Conservation (phyloP, 2,888 invertebrate species). For the Pseudococcus jackbeardsleyi region DNA sequence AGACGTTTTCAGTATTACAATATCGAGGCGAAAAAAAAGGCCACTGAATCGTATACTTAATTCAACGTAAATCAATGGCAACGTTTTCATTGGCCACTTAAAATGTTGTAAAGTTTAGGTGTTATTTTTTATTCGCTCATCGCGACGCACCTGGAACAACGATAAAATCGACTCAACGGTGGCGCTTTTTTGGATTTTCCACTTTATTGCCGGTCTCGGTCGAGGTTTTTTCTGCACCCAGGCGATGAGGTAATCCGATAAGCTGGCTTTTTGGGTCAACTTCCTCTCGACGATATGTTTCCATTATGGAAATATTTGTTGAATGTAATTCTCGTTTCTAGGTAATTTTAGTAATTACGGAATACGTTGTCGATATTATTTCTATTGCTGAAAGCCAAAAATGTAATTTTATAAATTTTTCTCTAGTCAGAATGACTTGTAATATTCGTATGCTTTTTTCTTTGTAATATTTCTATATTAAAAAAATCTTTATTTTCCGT, state of each 20-base stretch:
- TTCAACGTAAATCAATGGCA: conserved; percentile 3
- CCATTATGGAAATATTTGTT: conserved; percentile 36
- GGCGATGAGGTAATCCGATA: conserved; percentile 23
- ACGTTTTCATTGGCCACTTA: conserved; percentile 8
- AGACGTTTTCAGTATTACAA: not conserved
- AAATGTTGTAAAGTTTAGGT: conserved; percentile 43
- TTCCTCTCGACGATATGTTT: conserved; percentile 13
- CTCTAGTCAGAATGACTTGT: no score
- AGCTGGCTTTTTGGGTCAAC: conserved; percentile 2
- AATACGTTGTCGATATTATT: no score
- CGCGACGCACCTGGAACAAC: conserved; percentile 22
- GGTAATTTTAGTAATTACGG: no score
- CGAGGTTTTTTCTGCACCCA: not conserved
- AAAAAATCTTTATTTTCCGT: no score
- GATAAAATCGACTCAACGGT: not conserved
- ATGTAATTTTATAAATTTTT: no score
- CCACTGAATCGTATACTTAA: not conserved
- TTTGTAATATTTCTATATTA: no score
- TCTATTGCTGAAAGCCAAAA: no score
- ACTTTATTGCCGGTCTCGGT: not conserved
- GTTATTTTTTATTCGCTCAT: conserved; percentile 33
- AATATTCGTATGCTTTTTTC: no score
- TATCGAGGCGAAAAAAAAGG: not conserved
- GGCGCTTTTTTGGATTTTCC: not conserved
- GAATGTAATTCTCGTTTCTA: no score